Conservation (phyloP, 2,113 vertebrate species). For the Sebastes fasciatus region DNA sequence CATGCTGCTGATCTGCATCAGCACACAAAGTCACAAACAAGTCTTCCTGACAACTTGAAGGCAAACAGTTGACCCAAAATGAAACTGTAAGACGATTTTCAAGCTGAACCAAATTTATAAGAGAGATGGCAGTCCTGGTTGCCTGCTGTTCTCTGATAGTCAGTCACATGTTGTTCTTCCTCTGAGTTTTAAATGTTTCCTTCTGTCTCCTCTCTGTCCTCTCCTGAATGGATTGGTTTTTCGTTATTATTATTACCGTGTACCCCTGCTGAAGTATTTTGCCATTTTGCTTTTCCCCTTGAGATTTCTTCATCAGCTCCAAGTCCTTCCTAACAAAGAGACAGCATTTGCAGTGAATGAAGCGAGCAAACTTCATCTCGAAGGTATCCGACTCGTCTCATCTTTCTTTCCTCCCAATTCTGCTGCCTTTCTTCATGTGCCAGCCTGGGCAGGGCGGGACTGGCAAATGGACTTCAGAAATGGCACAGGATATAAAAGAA, state of each 20-base stretch:
- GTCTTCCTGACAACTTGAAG: neutral
- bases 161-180: conserved; percentile 48
- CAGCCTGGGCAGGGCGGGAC: conserved; percentile 40
- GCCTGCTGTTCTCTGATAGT: conserved; percentile 8
- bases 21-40: conserved; percentile 21
- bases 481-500: conserved; percentile 48
- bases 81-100: neutral
- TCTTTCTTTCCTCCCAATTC: conserved; percentile 41
- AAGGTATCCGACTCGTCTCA: conserved; percentile 16
- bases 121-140: conserved; percentile 5
- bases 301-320: conserved; percentile 61
- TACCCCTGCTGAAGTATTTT: conserved; percentile 41
- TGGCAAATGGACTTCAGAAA: conserved; percentile 61
- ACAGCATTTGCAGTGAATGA: conserved; percentile 42
- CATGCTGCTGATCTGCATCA: conserved; percentile 6
- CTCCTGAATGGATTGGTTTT: conserved; percentile 53
- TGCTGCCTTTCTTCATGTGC: conserved; percentile 44
- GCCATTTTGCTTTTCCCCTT: conserved; percentile 34
- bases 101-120: conserved; percentile 3
- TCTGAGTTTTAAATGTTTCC: conserved; percentile 66
- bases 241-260: conserved; percentile 46
- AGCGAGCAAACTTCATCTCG: conserved; percentile 46
- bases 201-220: conserved; percentile 44
- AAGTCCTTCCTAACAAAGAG: conserved; percentile 53
- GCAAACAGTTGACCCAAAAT: neutral